Base-by-base conservation (phyloP, 1,140 invertebrate genomes). In the Episyrphus balteatus region DNA sequence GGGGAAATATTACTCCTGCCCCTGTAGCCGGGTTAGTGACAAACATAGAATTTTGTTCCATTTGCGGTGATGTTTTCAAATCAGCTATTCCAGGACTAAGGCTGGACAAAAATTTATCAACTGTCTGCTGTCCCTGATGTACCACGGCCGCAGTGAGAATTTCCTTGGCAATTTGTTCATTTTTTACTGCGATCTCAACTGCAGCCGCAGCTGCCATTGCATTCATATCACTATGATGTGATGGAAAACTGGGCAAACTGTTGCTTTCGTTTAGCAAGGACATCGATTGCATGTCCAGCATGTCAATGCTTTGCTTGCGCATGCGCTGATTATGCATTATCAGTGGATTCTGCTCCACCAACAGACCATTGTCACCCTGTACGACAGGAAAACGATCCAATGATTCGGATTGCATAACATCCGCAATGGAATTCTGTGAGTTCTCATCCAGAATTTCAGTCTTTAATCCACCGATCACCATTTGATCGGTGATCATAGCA, bases 381-480 rank as follows among this genome's bases (percentile, higher is more conserved):
- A 41, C 39, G 17, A 41, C 39, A 8, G 39, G 17, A 5, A 21
- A 21, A 15, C 44, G 33, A 17, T 45, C 44, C 2, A 57, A 45
- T 2, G 52, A 39, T 32, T 57, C 58, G 10, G 57, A 52, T 18
- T 57, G 52, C 1, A 57, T 48, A 0, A 50, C 44, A 0, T 62
- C 59, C 0, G 68, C 66, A 18, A 70, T 70, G 39, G 75, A 77
- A 47, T 72, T 74, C 44, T 83, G 79, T 51, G 79, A 83, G 48
- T 74, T 79, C 48, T 86, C 83, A 56, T 86, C 83, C 2, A 79
- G 59, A 2, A 79, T 69, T 65, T 86, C 83, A 34, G 81, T 82
- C 59, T 86, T 86, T 15, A 86, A 46, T 62, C 69, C 40, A 9
- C 44, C 34, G 14, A 55, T 55, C 49, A 65, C 47, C 30, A 64